A percentile compares a stretch with the other conserved stretches of the same genome.
These are phyloP conservation scores for Sitta carolinensis DNA, from an alignment of 2,797 vertebrate genomes.

Conservation along the genomic window DNA sequence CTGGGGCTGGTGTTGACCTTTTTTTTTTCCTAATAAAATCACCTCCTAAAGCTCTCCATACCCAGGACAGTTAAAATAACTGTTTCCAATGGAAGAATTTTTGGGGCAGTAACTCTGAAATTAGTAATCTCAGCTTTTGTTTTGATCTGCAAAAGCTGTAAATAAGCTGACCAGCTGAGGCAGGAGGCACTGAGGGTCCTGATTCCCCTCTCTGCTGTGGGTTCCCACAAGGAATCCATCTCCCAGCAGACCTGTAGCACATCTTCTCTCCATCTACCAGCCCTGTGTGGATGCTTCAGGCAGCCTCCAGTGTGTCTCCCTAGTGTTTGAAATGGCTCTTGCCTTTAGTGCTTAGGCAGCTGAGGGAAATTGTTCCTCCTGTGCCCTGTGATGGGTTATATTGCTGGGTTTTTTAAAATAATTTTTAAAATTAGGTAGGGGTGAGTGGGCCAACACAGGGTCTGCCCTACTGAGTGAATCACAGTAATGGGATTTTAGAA, in stretches of 20 bases:
- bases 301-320: background rate
- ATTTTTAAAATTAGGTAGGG: background rate
- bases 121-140: background rate
- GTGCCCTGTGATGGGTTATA: background rate
- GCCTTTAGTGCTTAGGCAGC: background rate
- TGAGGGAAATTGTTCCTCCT: background rate
- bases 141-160: background rate
- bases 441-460: no score
- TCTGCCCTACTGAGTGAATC: background rate
- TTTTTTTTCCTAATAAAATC: background rate
- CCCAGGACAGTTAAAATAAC: background rate
- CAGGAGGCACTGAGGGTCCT: background rate
- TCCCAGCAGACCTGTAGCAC: background rate
- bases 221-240: background rate
- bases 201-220: background rate
- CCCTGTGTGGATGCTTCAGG: background rate
- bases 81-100: background rate
- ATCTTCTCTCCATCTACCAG: background rate
- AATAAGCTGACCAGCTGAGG: background rate
- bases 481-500: background rate
- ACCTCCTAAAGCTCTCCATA: background rate
- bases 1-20: background rate
- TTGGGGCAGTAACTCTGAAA: background rate
- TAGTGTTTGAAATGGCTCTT: background rate
- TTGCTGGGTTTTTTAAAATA: accelerated